Percentiles rank a stretch among this genome's conserved stretches.
phyloP scores from a whole-genome alignment of 2,797 vertebrate species.

The Limnodromus scolopaceus region DNA sequence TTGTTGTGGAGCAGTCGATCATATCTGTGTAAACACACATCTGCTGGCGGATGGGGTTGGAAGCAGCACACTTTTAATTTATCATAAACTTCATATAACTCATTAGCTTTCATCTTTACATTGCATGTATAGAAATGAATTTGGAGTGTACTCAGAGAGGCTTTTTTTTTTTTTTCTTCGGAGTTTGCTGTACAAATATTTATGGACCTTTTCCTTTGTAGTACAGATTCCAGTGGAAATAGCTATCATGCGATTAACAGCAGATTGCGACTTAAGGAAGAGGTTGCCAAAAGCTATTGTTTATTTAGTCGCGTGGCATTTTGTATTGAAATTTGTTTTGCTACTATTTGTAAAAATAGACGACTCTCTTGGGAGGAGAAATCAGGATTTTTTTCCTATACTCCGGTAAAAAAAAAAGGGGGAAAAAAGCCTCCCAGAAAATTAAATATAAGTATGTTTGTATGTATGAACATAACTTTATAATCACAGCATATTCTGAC shows the following conservation, averaged over 20 bases:
- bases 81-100: constrained; percentile 64
- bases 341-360: constrained; percentile 38
- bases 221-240: constrained; percentile 39
- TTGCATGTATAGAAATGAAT: constrained; percentile 37
- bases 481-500: not conserved
- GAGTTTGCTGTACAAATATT: constrained; percentile 77
- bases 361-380: constrained; percentile 28
- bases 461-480: constrained; percentile 48
- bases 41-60: not conserved
- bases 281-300: constrained; percentile 64
- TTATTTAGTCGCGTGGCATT: constrained; percentile 57
- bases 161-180: constrained; percentile 38
- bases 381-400: constrained; percentile 1
- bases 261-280: constrained; percentile 38
- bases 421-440: not conserved
- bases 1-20: constrained; percentile 27
- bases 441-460: constrained; percentile 9
- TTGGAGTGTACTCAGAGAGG: constrained; percentile 43
- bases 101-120: constrained; percentile 70
- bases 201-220: constrained; percentile 68
- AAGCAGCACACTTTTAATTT: constrained; percentile 57
- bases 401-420: not conserved
- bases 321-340: constrained; percentile 57
- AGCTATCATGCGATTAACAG: not conserved
- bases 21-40: constrained; percentile 43